phyloP scores from a whole-genome alignment of 2,888 invertebrate genomes.

The Aporophyla nigra region DNA sequence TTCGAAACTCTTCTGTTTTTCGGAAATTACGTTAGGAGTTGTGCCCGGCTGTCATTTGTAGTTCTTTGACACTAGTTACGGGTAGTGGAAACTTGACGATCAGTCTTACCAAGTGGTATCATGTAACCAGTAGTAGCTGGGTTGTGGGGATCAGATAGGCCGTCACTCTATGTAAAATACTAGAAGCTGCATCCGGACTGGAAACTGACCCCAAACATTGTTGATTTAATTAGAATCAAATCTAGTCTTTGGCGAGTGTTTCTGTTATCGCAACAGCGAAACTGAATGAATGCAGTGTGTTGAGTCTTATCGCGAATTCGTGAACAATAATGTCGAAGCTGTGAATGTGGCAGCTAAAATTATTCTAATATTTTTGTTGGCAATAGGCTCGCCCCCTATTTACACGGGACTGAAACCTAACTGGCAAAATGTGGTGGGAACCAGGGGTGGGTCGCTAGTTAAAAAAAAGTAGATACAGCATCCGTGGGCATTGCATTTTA shows the following conservation, averaged over 20 bases:
- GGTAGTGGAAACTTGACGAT: too few relatives aligned
- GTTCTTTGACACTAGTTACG: not conserved
- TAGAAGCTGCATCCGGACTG: not conserved
- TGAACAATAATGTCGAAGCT: not conserved
- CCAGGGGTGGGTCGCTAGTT: not conserved
- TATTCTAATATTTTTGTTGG: not conserved
- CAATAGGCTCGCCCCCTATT: too few relatives aligned
- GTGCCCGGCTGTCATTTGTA: not conserved
- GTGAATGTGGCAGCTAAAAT: not conserved
- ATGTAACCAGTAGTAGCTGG: not conserved
- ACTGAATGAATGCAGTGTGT: constrained; percentile 38
- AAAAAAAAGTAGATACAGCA: not conserved
- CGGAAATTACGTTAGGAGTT: not conserved
- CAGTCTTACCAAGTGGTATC: not conserved
- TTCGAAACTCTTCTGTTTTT: not conserved
- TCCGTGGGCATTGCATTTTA: not conserved
- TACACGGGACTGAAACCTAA: too few relatives aligned
- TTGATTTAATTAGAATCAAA: not conserved
- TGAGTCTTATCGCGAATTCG: constrained; percentile 20
- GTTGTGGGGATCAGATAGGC: not conserved
- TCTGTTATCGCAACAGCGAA: constrained; percentile 21
- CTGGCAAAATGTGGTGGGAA: not conserved
- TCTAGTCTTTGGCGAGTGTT: not conserved
- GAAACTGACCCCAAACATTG: not conserved
- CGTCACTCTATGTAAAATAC: not conserved